These are phyloP conservation scores for Samia ricini DNA, from an alignment of 1,140 invertebrate genomes.

Conservation along the genomic window DNA sequence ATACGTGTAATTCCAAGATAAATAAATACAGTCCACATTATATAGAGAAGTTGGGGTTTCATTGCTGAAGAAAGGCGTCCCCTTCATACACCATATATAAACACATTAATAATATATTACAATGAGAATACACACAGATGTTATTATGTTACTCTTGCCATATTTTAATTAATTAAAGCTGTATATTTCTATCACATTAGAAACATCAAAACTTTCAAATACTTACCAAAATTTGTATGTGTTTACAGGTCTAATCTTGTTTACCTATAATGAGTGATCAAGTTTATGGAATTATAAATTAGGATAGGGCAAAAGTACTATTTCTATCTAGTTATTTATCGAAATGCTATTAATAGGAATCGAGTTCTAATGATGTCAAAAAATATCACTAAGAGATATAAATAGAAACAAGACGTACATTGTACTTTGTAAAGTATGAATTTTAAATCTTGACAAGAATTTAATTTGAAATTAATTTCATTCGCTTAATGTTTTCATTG, in stretches of 20 bases:
- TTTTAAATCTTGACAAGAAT: not conserved
- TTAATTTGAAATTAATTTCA: constrained; percentile 19
- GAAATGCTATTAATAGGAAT: not conserved
- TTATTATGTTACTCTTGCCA: no score
- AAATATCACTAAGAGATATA: not conserved
- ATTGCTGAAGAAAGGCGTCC: no score
- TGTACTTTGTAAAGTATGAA: not conserved
- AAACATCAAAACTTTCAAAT: constrained; percentile 15
- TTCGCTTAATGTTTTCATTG: constrained; percentile 48
- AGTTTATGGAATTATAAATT: not conserved
- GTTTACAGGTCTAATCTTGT: constrained; percentile 52
- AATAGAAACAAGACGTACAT: constrained; percentile 12
- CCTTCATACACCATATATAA: no score
- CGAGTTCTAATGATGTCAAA: not conserved
- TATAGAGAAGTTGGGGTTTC: no score
- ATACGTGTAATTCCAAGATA: no score
- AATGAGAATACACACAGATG: no score
- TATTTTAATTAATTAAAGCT: not conserved
- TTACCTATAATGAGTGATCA: constrained; percentile 52
- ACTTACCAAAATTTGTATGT: constrained; percentile 28
- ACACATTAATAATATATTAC: no score
- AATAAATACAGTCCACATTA: no score
- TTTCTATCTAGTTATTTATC: constrained; percentile 5
- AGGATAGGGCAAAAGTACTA: not conserved
- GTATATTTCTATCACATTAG: not conserved